Evolutionary conservation across 1,140 invertebrate species (phyloP).

Genomic region (Helicoverpa armigera): DNA sequence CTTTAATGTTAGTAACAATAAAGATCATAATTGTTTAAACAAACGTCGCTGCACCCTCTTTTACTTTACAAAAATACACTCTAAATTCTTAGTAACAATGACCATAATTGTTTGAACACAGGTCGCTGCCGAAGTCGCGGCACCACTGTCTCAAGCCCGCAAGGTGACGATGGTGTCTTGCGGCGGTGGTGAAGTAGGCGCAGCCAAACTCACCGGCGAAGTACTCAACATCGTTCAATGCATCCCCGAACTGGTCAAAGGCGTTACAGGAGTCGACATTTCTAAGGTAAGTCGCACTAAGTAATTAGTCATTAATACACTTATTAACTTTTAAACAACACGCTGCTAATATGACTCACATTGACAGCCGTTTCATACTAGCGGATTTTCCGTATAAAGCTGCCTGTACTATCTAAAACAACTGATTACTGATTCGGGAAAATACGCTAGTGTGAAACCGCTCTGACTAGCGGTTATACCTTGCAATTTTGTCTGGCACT

Average conservation of each 20-base stretch:
- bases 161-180: conserved; percentile 98
- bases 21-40: background rate
- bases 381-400: too few species aligned
- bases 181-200: conserved; percentile 96
- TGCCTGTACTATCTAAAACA: too few species aligned
- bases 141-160: conserved; percentile 96
- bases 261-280: conserved; percentile 97
- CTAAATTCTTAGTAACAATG: too few species aligned
- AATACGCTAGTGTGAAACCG: background rate
- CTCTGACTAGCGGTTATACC: background rate
- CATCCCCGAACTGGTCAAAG: conserved; percentile 96
- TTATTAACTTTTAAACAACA: too few species aligned
- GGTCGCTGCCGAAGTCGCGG: conserved; percentile 98
- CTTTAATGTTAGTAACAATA: too few species aligned
- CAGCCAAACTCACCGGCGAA: conserved; percentile 97
- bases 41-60: conserved; percentile 95
- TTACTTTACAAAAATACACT: too few species aligned
- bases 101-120: conserved; percentile 70
- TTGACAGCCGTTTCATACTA: background rate
- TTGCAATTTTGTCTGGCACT: background rate
- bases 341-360: too few species aligned
- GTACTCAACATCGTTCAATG: conserved; percentile 96
- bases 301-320: too few species aligned
- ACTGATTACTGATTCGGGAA: too few species aligned
- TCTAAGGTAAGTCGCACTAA: conserved; percentile 87